Percentiles rank a stretch among this genome's conserved stretches.
Evolutionary conservation across 1,140 invertebrate species (phyloP).

Genomic region (Plutomurus gul): DNA sequence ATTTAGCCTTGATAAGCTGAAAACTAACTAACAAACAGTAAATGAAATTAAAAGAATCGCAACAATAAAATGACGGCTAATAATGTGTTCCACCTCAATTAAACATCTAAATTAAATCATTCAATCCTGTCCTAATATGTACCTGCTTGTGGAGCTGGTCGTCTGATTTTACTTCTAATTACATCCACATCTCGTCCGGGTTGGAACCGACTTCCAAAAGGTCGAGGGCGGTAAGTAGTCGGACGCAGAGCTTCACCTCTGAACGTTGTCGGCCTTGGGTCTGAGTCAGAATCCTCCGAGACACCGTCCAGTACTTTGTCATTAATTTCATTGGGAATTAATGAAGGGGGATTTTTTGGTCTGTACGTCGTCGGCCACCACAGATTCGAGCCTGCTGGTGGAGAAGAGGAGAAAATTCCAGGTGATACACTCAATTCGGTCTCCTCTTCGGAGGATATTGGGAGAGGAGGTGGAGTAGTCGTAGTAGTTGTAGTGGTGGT

Average conservation of each 20-base stretch:
- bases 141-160: constrained; percentile 38
- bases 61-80: too few species aligned
- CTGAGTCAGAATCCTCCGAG: neutral
- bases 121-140: too few species aligned
- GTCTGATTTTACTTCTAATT: constrained; percentile 10
- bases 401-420: constrained; percentile 32
- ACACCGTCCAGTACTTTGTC: neutral
- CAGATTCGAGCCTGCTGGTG: neutral
- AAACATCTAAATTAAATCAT: neutral
- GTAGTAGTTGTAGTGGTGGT: neutral
- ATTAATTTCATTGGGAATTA: neutral
- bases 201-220: constrained; percentile 7
- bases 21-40: too few species aligned
- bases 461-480: neutral
- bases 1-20: too few species aligned
- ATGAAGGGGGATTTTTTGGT: constrained; percentile 26
- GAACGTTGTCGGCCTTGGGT: constrained; percentile 41
- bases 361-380: constrained; percentile 50
- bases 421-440: neutral
- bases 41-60: too few species aligned
- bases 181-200: constrained; percentile 1
- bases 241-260: constrained; percentile 31
- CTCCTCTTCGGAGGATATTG: neutral
- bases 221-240: constrained; percentile 44
- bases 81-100: too few species aligned